These are phyloP conservation scores for Tribolium madens DNA, from an alignment of 1,140 invertebrate genomes.

Conservation along the genomic window DNA sequence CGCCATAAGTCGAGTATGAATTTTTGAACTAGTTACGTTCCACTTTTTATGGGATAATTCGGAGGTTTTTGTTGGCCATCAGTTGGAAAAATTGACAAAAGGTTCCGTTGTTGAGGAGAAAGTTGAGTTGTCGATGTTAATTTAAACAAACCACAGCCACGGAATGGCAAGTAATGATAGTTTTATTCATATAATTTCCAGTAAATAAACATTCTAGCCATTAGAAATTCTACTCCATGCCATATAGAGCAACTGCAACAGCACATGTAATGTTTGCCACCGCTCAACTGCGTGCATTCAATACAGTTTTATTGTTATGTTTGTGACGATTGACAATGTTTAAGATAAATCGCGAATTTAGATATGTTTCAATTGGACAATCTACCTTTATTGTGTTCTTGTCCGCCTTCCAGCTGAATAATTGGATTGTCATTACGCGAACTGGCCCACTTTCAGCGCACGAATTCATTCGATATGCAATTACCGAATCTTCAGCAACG, in stretches of 20 bases:
- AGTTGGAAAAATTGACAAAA: slow-evolving; percentile 13
- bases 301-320: slow-evolving; percentile 56
- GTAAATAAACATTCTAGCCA: slow-evolving; percentile 57
- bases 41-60: slow-evolving; percentile 11
- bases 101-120: slow-evolving; percentile 22
- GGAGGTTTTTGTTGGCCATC: neutral
- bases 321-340: slow-evolving; percentile 55
- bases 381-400: slow-evolving; percentile 51
- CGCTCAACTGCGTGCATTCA: slow-evolving; percentile 40
- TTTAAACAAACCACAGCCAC: slow-evolving; percentile 52
- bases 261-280: slow-evolving; percentile 51
- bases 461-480: neutral
- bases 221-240: slow-evolving; percentile 54
- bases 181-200: slow-evolving; percentile 57
- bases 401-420: slow-evolving; percentile 51
- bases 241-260: slow-evolving; percentile 52
- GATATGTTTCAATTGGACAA: slow-evolving; percentile 55
- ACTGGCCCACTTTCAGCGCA: slow-evolving; percentile 27
- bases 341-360: slow-evolving; percentile 53
- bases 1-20: slow-evolving; percentile 40
- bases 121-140: slow-evolving; percentile 53
- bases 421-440: slow-evolving; percentile 45
- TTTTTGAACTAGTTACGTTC: slow-evolving; percentile 1
- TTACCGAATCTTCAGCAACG: neutral
- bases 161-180: slow-evolving; percentile 54